Percentiles rank a stretch among this genome's conserved stretches.
Evolutionary conservation across 2,113 vertebrate genomes (phyloP).

Genomic region (Chloebia gouldiae): DNA sequence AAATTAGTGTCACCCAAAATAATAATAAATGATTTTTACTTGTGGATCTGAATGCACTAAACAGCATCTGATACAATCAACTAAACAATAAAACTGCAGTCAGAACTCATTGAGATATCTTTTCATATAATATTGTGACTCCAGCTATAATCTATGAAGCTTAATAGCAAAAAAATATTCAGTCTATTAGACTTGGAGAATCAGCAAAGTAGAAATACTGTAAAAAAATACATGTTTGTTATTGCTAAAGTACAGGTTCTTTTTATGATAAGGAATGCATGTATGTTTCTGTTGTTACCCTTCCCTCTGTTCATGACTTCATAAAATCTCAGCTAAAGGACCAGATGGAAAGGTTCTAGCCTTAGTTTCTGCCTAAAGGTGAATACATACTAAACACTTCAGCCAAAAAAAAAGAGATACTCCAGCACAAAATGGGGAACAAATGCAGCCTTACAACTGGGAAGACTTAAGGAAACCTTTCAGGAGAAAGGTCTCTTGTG

Average conservation of each 20-base stretch:
- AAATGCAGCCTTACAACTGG: not conserved
- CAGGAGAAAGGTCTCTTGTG: not conserved
- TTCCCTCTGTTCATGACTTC: not conserved
- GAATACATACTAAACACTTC: not conserved
- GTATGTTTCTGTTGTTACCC: not conserved
- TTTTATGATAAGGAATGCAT: not conserved
- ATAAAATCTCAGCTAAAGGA: not conserved
- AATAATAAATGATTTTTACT: not conserved
- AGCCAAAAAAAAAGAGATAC: not conserved
- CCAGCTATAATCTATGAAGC: not conserved
- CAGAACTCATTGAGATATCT: not conserved
- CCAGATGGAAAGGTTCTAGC: not conserved
- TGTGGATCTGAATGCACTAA: not conserved
- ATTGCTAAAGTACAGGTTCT: not conserved
- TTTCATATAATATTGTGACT: not conserved
- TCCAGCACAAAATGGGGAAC: not conserved
- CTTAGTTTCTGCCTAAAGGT: not conserved
- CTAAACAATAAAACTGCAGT: not conserved
- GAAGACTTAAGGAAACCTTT: not conserved
- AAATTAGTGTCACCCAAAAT: not conserved
- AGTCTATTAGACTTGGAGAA: not conserved
- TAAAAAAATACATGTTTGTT: not conserved
- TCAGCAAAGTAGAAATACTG: not conserved
- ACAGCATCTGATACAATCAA: not conserved
- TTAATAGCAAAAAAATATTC: not conserved